Base-by-base conservation (phyloP, 2,113 vertebrate species). In the Meleagris gallopavo region DNA sequence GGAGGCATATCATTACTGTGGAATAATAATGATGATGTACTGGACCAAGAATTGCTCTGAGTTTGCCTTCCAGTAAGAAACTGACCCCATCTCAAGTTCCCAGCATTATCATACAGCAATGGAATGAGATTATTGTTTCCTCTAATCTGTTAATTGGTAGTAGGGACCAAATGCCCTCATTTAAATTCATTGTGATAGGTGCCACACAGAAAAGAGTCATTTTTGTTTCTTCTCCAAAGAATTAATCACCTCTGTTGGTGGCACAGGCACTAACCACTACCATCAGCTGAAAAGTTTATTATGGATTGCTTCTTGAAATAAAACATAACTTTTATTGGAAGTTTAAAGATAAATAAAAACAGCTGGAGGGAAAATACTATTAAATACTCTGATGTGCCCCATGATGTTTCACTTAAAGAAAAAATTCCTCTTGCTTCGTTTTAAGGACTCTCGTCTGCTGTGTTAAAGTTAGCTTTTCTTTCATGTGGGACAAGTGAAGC, bases 231-330 rank as follows among this genome's bases (percentile, higher is more conserved):
- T 94, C 67, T 93, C 80, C 71, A 89, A 85, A 92, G 64, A 69
- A 84, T 86, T 77, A 92, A 66, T 76, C 93, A 72, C 92, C 97
- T 66, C 97, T 98, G 97, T 97, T 97, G 97, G 97, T 98, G 97
- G 98, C 96, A 95, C 84, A 89, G 71, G 86, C 96, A 96, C 90
- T 96, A 97, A 97, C 96, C 95, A 97, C 97, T 94, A 97, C 97
- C 98, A 97, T 98, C 92, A 97, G 97, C 95, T 98, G 97, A 98
- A 98, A 98, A 98, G 98, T 98, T 98, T 98, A 98, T 98, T 98
- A 98, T 93, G 97, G 97, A 97, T 97, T 98, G 97, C 97, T 98
- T 98, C 96, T 97, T 98, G 98, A 98, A 98, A 98, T 97, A 97
- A 98, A 98, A 97, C 95, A 94, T 94, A 97, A 93, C 94, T 96